These are phyloP conservation scores for Megalopta genalis DNA, from an alignment of 1,140 invertebrate genomes.

Conservation along the genomic window DNA sequence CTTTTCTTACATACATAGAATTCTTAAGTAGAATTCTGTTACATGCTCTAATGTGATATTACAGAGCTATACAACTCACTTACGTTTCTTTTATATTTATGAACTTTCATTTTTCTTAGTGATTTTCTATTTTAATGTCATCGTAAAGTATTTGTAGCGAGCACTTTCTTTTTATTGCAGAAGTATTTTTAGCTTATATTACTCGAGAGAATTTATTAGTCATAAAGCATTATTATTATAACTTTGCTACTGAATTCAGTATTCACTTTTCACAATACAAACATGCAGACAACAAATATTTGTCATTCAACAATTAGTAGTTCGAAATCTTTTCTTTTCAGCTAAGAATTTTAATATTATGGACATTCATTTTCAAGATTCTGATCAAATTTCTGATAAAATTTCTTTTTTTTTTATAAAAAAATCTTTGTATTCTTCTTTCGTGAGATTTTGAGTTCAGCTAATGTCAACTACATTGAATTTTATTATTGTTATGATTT, in stretches of 20 bases:
- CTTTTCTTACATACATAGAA: conserved; percentile 38
- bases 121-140: not conserved
- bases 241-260: not conserved
- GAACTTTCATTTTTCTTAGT: not conserved
- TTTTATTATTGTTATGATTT: not conserved
- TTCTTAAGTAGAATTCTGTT: conserved; percentile 25
- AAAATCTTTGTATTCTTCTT: not conserved
- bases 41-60: conserved; percentile 44
- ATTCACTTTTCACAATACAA: not conserved
- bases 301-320: not conserved
- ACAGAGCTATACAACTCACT: conserved; percentile 11
- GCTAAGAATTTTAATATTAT: too few relatives aligned
- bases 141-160: not conserved
- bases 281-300: not conserved
- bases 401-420: not conserved
- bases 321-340: not conserved
- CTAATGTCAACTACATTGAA: not conserved
- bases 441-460: not conserved
- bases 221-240: conserved; percentile 11
- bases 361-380: not conserved
- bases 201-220: not conserved
- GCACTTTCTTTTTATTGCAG: not conserved
- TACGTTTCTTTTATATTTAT: not conserved
- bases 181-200: not conserved
- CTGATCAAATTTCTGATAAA: not conserved